phyloP scores from a whole-genome alignment of 2,113 vertebrate genomes.

The Crotalus tigris region DNA sequence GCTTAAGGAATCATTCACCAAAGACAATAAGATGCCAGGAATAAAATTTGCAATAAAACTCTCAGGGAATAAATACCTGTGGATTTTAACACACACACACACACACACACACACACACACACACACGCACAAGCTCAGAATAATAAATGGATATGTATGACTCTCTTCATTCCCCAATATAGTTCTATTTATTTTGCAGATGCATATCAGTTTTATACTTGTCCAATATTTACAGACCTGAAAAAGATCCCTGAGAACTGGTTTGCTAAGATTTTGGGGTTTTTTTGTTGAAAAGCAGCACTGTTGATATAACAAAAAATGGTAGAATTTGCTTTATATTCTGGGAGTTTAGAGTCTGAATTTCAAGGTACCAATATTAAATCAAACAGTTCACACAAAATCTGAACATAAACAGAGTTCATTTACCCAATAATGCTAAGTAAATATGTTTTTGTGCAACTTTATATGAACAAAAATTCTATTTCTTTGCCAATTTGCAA shows the following conservation, averaged over 20 bases:
- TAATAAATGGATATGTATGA: neutral
- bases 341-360: neutral
- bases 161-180: neutral
- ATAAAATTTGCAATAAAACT: conserved; percentile 7
- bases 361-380: neutral
- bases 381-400: neutral
- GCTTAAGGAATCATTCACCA: neutral
- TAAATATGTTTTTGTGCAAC: neutral
- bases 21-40: neutral
- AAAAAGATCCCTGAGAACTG: neutral
- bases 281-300: neutral
- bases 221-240: neutral
- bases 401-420: neutral
- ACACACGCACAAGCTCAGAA: neutral
- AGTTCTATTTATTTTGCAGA: neutral
- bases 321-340: neutral
- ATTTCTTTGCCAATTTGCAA: neutral
- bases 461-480: neutral
- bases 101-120: neutral
- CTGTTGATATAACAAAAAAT: neutral
- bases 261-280: neutral
- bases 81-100: neutral
- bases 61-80: neutral
- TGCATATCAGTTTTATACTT: neutral
- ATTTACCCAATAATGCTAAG: neutral